Base-by-base conservation (phyloP, 2,797 vertebrate genomes). In the Columba guinea region DNA sequence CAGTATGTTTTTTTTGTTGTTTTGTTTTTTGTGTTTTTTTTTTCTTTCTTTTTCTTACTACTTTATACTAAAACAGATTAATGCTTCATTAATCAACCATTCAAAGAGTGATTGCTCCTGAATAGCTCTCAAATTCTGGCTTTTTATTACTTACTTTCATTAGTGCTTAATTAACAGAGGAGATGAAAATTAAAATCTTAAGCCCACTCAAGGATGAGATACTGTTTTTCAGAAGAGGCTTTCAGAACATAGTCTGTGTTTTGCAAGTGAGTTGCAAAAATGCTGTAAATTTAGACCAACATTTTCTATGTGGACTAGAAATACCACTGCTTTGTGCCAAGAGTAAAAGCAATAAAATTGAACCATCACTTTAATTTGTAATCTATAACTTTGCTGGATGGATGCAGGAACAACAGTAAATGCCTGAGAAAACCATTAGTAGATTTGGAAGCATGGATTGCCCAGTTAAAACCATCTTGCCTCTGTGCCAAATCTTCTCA, bases 151-250 rank as follows among this genome's bases (percentile, higher is more conserved):
- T 89, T 89, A 92, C 28, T 87, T 96, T 95, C 93, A 93, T 96
- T 94, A 96, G 65, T 76, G 87, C 65, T 95, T 96, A 94, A 93
- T 95, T 96, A 95, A 86, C 87, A 82, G 76, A 96, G 94, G 76
- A 93, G 73, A 85, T 91, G 82, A 93, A 95, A 97, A 91, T 35
- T 76, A 77, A 92, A 91, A 86, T 93, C 89, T 84, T 94, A 69
- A 93, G 35, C 67, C 65, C 76, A 84, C 85, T 96, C 73, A 84
- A 76, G 60, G 41, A 81, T 85, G 65, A 87, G 76, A 75, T 83
- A 69, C 14, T 89, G 58, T 76, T 81, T 94, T 92, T 84, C 64
- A 70, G 86, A 92, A 67, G 37, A 85, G 30, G 11, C 4, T 14
- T 68, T 83, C 20, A 68, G 68, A 91, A 79, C 35, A 30, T 11